A percentile compares a stretch with the other conserved stretches of the same genome.
Evolutionary conservation across 2,113 vertebrate genomes (phyloP).

Genomic region (Psittacula cyanocephala): DNA sequence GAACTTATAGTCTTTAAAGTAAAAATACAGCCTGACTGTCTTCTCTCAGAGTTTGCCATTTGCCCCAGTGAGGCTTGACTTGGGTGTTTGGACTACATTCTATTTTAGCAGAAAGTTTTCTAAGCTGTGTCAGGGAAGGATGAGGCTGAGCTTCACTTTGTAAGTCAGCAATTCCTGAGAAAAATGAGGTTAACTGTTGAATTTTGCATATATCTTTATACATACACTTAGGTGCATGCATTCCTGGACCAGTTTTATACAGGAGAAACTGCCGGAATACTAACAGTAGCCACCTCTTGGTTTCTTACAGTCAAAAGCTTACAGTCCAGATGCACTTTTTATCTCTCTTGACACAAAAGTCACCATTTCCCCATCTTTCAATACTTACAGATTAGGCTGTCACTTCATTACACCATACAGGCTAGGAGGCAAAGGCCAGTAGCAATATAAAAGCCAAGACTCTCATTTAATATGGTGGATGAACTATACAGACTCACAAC

Average conservation of each 20-base stretch:
- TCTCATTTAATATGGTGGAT: not conserved
- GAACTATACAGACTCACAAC: not conserved
- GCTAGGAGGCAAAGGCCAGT: not conserved
- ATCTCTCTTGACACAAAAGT: not conserved
- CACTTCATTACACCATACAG: not conserved
- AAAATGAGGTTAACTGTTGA: not conserved
- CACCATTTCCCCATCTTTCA: not conserved
- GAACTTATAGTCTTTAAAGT: constrained; percentile 7
- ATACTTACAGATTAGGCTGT: not conserved
- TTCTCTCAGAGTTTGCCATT: not conserved
- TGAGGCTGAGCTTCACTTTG: not conserved
- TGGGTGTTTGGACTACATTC: not conserved
- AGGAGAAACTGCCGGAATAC: not conserved
- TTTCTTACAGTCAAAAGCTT: not conserved
- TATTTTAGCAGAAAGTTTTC: not conserved
- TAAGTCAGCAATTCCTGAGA: not conserved
- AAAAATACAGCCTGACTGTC: not conserved
- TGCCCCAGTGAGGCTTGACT: not conserved
- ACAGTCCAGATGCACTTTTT: not conserved
- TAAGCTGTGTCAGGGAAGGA: not conserved
- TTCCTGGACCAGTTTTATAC: not conserved
- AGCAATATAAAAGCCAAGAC: not conserved
- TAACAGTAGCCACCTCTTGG: not conserved
- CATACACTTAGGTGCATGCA: not conserved
- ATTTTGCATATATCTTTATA: accelerated